These are phyloP conservation scores for Chironomus riparius DNA, from an alignment of 2,888 invertebrate species.

Conservation along the genomic window DNA sequence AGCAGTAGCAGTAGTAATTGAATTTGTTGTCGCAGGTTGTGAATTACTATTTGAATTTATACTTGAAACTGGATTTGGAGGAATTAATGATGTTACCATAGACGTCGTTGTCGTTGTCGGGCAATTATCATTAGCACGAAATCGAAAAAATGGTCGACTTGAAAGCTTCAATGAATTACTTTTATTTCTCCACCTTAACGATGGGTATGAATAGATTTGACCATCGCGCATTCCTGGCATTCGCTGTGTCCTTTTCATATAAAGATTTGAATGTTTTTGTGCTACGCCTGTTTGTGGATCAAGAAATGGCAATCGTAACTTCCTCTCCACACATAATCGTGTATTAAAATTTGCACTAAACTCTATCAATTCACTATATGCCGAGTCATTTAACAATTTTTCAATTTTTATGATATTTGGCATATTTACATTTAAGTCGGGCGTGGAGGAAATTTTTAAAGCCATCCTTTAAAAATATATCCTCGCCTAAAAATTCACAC, in stretches of 20 bases:
- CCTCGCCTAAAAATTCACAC: too few species aligned
- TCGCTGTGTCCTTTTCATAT: constrained; percentile 80
- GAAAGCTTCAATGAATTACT: constrained; percentile 48
- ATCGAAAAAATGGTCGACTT: constrained; percentile 33
- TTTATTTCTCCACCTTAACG: constrained; percentile 82
- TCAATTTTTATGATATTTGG: constrained; percentile 64
- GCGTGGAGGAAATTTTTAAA: background rate
- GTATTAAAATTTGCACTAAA: constrained; percentile 92
- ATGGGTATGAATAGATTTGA: constrained; percentile 88
- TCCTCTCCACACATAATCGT: constrained; percentile 80
- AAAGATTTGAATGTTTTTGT: constrained; percentile 84
- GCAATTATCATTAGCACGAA: constrained; percentile 27
- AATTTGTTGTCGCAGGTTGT: background rate
- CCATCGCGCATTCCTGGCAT: constrained; percentile 83
- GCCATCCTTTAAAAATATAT: background rate
- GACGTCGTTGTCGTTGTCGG: background rate
- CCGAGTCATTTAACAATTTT: constrained; percentile 76
- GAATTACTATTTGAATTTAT: background rate
- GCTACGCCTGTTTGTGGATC: constrained; percentile 97
- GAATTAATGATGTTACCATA: too few species aligned
- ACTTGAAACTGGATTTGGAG: background rate
- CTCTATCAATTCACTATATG: constrained; percentile 86
- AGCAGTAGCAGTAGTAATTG: background rate
- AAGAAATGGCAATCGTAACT: constrained; percentile 86
- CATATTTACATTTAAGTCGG: constrained; percentile 16